Base-by-base conservation (phyloP, 1,140 invertebrate genomes). In the Drosophila pallidifrons region DNA sequence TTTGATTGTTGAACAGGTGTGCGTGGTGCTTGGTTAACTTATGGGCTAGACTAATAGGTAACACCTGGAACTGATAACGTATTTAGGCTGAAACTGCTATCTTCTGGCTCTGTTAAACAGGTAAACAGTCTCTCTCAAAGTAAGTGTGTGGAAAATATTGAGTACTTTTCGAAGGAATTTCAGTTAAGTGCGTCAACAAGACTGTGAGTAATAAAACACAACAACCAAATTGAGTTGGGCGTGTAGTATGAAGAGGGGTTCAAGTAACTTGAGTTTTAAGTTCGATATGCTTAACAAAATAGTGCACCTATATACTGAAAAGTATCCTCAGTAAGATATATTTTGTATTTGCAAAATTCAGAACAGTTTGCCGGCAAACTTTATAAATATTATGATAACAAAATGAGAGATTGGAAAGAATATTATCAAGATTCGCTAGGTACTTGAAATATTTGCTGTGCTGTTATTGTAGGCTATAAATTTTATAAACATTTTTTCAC, bases 1-100 rank as follows among this genome's bases (percentile, higher is more conserved):
- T 28, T 35, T 28, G 1, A 8, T 35, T 38, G 41, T 10, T 30
- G 15, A 16, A 35, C 59, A 55, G 11, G 58, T 63, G 43, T 61
- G 38, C 30, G n/a, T 41, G 13, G 35, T 38, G 35, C 2, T 38
- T 25, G 13, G 25, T 13, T 54, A 43, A 15, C 49, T 20, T 55
- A 30, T 47, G 64, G 5, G 10, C 15, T 25, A 60, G 71, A 61
- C 71, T 74, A 68, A 60, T 55, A 10, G 71, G 55, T 45, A 61
- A 28, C 64, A 68, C 65, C 47, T 61, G 71, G n/a, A 25, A 13
- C 30, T 61, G 71, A 74, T 74, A 74, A 74, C 57, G 7, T 11
- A 51, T 30, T 58, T 51, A 38, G 28, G 10, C 43, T 11, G 11
- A 52, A 69, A 15, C 20, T 38, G 2, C 20, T 54, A 47, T 71